A percentile compares a stretch with the other conserved stretches of the same genome.
Evolutionary conservation across 1,140 invertebrate genomes (phyloP).

Genomic region (Formica selysi): DNA sequence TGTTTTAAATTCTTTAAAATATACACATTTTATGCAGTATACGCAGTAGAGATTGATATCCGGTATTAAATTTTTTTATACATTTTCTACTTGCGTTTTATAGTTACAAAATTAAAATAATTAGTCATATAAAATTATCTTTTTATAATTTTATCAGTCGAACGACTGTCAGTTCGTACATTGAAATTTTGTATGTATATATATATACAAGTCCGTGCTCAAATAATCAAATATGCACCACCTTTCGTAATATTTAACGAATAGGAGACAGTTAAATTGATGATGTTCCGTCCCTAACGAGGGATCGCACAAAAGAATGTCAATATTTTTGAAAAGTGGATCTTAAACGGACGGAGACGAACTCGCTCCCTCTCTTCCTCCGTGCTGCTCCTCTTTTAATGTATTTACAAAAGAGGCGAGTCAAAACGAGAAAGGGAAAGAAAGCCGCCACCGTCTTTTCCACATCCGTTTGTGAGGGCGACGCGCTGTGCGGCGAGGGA

Average conservation of each 20-base stretch:
- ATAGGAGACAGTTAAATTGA: slow-evolving; percentile 48
- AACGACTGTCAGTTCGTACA: background rate
- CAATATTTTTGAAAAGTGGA: slow-evolving; percentile 65
- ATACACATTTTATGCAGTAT: slow-evolving; percentile 19
- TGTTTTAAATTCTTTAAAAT: slow-evolving; percentile 34
- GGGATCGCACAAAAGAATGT: slow-evolving; percentile 62
- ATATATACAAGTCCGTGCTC: background rate
- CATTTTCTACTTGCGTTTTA: slow-evolving; percentile 34
- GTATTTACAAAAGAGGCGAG: slow-evolving; percentile 72
- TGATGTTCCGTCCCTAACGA: background rate
- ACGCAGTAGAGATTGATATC: background rate
- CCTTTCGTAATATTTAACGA: slow-evolving; percentile 31
- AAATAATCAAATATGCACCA: slow-evolving; percentile 26
- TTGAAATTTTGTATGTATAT: background rate
- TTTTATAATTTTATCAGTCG: background rate
- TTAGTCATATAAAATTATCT: slow-evolving; percentile 19
- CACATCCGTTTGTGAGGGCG: slow-evolving; percentile 71
- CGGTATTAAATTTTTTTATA: slow-evolving; percentile 27
- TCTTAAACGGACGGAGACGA: background rate
- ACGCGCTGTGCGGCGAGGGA: slow-evolving; percentile 52
- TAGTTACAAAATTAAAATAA: slow-evolving; percentile 51
- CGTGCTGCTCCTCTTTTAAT: slow-evolving; percentile 55
- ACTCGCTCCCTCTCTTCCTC: slow-evolving; percentile 1
- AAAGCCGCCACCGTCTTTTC: slow-evolving; percentile 77
- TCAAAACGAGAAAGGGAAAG: slow-evolving; percentile 59